These are phyloP conservation scores for Nicator chloris DNA, from an alignment of 2,113 vertebrate genomes.

Conservation along the genomic window DNA sequence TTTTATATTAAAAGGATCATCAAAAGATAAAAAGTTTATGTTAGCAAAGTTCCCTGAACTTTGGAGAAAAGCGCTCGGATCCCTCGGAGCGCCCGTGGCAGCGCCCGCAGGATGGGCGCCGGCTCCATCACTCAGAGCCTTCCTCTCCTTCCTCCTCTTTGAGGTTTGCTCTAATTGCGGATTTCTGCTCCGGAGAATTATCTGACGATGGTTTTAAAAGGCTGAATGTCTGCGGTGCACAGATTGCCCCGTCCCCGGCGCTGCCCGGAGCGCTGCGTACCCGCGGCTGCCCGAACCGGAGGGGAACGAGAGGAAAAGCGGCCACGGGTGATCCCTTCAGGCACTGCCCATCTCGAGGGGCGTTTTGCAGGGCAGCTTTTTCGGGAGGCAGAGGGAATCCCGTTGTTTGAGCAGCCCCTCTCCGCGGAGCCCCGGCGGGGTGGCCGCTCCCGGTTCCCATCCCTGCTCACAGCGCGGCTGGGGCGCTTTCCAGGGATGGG, in stretches of 20 bases:
- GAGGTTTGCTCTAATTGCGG: neutral
- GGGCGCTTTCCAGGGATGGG: neutral
- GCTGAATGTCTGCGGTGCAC: fast-evolving
- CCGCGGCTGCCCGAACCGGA: fast-evolving
- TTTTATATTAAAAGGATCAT: slow-evolving; percentile 69
- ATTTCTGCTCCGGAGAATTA: neutral
- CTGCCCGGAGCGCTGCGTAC: neutral
- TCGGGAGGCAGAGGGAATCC: neutral
- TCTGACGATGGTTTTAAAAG: neutral
- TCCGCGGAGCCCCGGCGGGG: fast-evolving
- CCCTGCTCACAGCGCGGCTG: neutral
- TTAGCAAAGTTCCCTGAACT: slow-evolving; percentile 58
- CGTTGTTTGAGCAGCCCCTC: neutral
- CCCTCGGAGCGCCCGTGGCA: neutral
- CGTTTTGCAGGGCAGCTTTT: neutral
- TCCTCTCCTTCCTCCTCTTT: neutral
- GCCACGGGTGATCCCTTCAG: neutral
- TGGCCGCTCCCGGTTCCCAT: neutral
- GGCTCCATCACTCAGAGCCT: slow-evolving; percentile 13
- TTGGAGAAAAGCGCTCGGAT: neutral
- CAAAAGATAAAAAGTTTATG: slow-evolving; percentile 64
- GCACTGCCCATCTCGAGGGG: fast-evolving
- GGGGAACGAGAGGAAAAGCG: neutral
- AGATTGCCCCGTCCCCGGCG: fast-evolving
- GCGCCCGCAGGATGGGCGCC: neutral